Base-by-base conservation (phyloP, 2,113 vertebrate genomes). In the Dolichallabes microphthalmus region DNA sequence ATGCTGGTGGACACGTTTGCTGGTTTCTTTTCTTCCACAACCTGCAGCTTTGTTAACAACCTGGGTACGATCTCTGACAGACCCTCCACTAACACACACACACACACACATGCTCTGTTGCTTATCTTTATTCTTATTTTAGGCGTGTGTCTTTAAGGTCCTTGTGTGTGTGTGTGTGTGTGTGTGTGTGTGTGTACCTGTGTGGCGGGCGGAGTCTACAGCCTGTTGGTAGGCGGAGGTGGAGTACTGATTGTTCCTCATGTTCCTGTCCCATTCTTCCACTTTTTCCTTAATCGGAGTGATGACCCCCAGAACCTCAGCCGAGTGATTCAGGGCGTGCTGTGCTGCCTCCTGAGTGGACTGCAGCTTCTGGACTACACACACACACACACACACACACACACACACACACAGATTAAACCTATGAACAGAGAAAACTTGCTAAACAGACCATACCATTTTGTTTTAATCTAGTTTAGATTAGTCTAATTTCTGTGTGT, bases 1-100 rank as follows among this genome's bases (percentile, higher is more conserved):
- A 99, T 99, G 92, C 96, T 99, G 85, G 95, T 95, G 15, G 98
- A 98, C 84, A 98, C 94, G 0, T 99, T 99, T 92, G 96, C 93
- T 15, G 97, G 96, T 88, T 94, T 95, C 91, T 98, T 99, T 89
- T 97, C 94, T 89, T 99, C 97, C 0, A 99, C 96, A 1, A 90
- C 94, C 27, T 90, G 96, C 73, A 99, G 94, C 86, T 97, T 98
- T 85, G 95, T 93, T 91, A 98, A 89, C 60, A 99, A 94, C 82
- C 96, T 91, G 80, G 98, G 97, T 20, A 98, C 94, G 4, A 99
- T 95, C 64, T 95, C 93, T 30, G 95, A 94, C 82, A 99, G 91
- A 88, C 96, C 96, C 53, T 95, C 94, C 90, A 98, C 97, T 98
- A 88, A 87, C 86, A 89, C 55, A 32, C 19, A 85, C 60, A 55